Percentiles rank a stretch among this genome's conserved stretches.
phyloP scores from a whole-genome alignment of 2,113 vertebrate species.

The Trachemys scripta region DNA sequence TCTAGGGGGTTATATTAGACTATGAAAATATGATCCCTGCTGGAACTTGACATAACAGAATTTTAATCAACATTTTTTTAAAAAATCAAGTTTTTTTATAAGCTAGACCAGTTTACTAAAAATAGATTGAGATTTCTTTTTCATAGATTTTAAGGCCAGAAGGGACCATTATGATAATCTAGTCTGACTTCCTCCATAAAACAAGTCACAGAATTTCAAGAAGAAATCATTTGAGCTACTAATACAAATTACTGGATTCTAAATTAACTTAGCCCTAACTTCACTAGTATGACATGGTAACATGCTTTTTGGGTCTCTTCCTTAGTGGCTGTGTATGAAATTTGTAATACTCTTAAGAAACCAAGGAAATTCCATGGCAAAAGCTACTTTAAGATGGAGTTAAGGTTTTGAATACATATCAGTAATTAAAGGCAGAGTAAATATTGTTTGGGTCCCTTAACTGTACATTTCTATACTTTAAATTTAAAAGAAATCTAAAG shows the following conservation, averaged over 20 bases:
- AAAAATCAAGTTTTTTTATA: conserved; percentile 22
- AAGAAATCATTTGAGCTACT: neutral
- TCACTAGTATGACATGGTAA: neutral
- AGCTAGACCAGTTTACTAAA: neutral
- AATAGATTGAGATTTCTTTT: neutral
- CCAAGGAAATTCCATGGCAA: conserved; percentile 1
- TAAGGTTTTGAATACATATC: neutral
- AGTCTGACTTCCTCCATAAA: neutral
- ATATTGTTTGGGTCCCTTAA: neutral
- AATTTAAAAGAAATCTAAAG: neutral
- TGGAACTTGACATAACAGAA: neutral
- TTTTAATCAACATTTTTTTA: neutral
- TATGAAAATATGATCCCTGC: neutral
- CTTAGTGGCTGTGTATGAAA: neutral
- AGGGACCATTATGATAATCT: neutral
- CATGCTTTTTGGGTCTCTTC: neutral
- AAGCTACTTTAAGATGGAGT: conserved; percentile 14
- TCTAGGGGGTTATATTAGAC: neutral
- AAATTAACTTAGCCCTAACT: conserved; percentile 5
- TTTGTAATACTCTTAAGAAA: conserved; percentile 56
- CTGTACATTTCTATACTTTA: neutral
- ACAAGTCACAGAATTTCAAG: neutral
- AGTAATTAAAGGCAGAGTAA: neutral
- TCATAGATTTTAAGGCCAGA: neutral
- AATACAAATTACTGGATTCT: neutral